Percentiles rank a stretch among this genome's conserved stretches.
Conservation (phyloP, 2,888 invertebrate species). For the Protodeltote pygarga region DNA sequence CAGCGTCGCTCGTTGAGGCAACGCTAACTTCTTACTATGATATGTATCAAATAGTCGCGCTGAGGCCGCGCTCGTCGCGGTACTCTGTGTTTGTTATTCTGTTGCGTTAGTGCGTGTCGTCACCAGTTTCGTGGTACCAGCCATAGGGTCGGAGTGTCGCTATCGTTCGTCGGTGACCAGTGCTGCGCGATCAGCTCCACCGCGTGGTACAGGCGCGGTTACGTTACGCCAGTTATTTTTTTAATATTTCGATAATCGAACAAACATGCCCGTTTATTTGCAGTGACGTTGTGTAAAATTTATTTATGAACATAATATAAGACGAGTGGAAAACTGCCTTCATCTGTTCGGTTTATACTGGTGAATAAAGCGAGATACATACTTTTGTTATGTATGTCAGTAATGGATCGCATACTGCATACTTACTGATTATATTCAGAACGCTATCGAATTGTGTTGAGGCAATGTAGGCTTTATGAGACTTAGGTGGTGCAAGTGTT, state of each 20-base stretch:
- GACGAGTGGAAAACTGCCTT: slow-evolving; percentile 66
- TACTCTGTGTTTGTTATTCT: slow-evolving; percentile 48
- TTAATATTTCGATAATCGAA: slow-evolving; percentile 65
- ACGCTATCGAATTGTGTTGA: slow-evolving; percentile 58
- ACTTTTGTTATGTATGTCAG: slow-evolving; percentile 53
- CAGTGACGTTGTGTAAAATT: slow-evolving; percentile 79
- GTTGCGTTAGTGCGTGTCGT: slow-evolving; percentile 57
- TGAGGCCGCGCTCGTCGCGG: slow-evolving; percentile 37
- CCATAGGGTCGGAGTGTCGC: slow-evolving; percentile 78
- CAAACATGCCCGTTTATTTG: slow-evolving; percentile 73
- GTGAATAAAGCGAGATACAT: slow-evolving; percentile 65
- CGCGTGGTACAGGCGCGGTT: slow-evolving; percentile 74
- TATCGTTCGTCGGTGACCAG: slow-evolving; percentile 84
- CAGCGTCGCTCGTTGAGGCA: slow-evolving; percentile 55
- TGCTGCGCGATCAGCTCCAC: slow-evolving; percentile 78
- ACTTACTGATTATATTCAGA: slow-evolving; percentile 55
- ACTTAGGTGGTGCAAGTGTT: slow-evolving; percentile 45
- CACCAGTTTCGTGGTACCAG: slow-evolving; percentile 71
- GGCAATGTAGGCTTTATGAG: slow-evolving; percentile 45
- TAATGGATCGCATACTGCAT: slow-evolving; percentile 50
- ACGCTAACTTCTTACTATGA: slow-evolving; percentile 62
- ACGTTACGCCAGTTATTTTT: slow-evolving; percentile 51
- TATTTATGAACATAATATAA: slow-evolving; percentile 61
- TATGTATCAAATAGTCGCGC: slow-evolving; percentile 36
- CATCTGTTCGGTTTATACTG: slow-evolving; percentile 60